Base-by-base conservation (phyloP, 2,888 invertebrate species). In the Epicampocera succincta region DNA sequence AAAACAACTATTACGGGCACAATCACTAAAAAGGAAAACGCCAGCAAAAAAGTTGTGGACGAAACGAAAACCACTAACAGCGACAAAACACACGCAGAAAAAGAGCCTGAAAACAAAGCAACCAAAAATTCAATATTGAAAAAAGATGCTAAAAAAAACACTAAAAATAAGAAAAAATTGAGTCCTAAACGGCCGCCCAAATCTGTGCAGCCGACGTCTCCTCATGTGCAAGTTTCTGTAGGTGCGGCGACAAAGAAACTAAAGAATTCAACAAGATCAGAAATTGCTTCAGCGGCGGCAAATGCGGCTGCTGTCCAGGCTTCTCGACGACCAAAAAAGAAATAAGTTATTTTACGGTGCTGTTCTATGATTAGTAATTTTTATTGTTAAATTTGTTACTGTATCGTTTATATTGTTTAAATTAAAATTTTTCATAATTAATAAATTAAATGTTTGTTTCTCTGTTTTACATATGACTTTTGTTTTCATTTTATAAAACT, bases 291-390 rank as follows among this genome's bases (percentile, higher is more conserved):
- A 17, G 29, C 3, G 19, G 19, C 48, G 0, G 33, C 8, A 6
- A 54, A 71, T 6, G n/a, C 66, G n/a, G 1, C 63, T 19, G 44
- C 56, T 2, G 29, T 38, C 21, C 68, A 66, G 48, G 12, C 72
- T n/a, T 38, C 17, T 44, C 52, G 50, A 29, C 72, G 72, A 12
- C 58, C n/a, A 11, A 76, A 21, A 63, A 76, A 48, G 46, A 76
- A 69, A 19, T 69, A 76, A 46, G 54, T 15, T 15, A 15, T 15
- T 42, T 44, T 15, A 44, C n/a, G 9, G 29, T 44, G n/a, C 15
- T 29, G 1, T 19, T 21, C n/a, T 13, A 15, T n/a, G 9, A 5
- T 25, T 3, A 9, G 15, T 17, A 6, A 3, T 38, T 38, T 13
- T 4, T 25, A 42, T 21, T 21, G 3, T 61, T 25, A 42, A 21